Percentiles rank a stretch among this genome's conserved stretches.
Conservation (phyloP, 2,888 invertebrate genomes). For the Plagiodera versicolora region DNA sequence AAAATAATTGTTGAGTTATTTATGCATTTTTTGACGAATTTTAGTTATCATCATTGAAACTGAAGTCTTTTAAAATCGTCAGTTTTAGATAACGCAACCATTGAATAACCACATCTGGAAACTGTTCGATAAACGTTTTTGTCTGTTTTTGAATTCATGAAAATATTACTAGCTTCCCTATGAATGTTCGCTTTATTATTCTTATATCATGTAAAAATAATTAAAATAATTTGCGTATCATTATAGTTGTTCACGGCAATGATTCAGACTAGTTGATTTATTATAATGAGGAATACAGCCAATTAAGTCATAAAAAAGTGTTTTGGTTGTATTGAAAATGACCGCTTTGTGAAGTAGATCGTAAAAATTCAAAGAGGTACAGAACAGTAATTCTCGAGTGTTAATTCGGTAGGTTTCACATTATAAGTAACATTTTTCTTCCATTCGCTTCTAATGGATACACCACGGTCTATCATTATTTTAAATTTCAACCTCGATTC, state of each 20-base stretch:
- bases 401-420: not conserved
- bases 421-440: not conserved
- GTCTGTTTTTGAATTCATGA: no score
- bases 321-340: slow-evolving; percentile 1
- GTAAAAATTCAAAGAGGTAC: slow-evolving; percentile 9
- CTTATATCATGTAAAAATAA: no score
- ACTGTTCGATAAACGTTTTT: no score
- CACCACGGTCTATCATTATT: slow-evolving; percentile 2
- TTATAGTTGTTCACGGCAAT: not conserved
- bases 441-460: not conserved
- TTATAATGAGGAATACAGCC: not conserved
- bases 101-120: no score
- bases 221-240: not conserved
- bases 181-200: no score
- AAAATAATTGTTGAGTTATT: no score
- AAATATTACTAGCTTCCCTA: no score
- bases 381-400: slow-evolving; percentile 5
- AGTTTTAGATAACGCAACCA: no score
- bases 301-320: slow-evolving; percentile 3
- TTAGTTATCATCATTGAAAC: no score
- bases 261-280: not conserved
- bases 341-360: slow-evolving; percentile 21
- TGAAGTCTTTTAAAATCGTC: no score
- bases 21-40: no score
- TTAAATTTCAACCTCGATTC: not conserved